Conservation (phyloP, 2,888 invertebrate genomes). For the Brenthis daphne region DNA sequence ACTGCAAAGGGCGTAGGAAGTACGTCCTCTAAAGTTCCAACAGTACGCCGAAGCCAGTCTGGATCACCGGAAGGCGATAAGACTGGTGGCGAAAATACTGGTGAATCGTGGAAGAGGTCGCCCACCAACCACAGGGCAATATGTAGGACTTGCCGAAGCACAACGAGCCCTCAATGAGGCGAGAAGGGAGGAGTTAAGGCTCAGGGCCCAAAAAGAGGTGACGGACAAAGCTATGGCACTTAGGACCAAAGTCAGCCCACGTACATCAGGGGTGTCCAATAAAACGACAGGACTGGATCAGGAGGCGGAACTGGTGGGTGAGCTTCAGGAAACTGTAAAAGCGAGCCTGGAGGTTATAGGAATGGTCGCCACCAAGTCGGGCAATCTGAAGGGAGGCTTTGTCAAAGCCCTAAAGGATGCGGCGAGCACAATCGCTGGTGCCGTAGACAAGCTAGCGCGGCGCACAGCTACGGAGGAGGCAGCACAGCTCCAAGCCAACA, state of each 20-base stretch:
- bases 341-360: neutral
- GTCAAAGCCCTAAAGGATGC: neutral
- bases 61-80: too few relatives aligned
- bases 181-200: neutral
- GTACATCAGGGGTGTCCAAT: neutral
- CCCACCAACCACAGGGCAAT: neutral
- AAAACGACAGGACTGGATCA: neutral
- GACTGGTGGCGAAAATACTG: too few relatives aligned
- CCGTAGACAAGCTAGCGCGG: neutral
- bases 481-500: neutral
- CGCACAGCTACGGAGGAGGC: neutral
- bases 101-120: neutral
- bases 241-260: neutral
- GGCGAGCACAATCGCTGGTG: neutral
- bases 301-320: neutral
- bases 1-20: too few relatives aligned
- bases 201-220: neutral
- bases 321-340: neutral
- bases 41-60: too few relatives aligned
- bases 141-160: neutral
- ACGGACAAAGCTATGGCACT: neutral
- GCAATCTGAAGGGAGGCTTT: neutral
- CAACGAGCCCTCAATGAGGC: neutral
- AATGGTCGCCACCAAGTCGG: neutral
- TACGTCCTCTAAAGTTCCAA: too few relatives aligned